phyloP scores from a whole-genome alignment of 2,888 invertebrate genomes.

The Colostygia pectinataria region DNA sequence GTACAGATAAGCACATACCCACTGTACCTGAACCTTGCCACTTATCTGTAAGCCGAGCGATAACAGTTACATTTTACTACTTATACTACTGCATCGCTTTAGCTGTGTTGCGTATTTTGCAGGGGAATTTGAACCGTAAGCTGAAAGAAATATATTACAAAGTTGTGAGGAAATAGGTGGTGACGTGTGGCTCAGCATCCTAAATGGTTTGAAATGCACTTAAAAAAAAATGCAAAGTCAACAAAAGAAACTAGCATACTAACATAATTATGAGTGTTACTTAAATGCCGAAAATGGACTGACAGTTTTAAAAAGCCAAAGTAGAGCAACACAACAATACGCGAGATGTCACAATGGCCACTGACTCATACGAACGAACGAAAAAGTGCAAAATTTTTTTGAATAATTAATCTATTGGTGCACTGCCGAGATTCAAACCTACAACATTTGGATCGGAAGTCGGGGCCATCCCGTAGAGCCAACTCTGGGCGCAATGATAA shows the following conservation, averaged over 20 bases:
- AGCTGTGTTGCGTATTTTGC: slow-evolving; percentile 1
- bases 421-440: too few species aligned
- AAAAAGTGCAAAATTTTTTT: too few species aligned
- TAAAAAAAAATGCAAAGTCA: slow-evolving; percentile 1
- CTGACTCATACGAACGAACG: too few species aligned
- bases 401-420: too few species aligned
- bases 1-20: slow-evolving; percentile 22
- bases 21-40: slow-evolving; percentile 23
- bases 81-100: slow-evolving; percentile 23
- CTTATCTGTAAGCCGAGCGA: slow-evolving; percentile 37
- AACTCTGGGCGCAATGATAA: too few species aligned
- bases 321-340: too few species aligned
- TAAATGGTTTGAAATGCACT: slow-evolving; percentile 12
- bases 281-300: too few species aligned
- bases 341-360: too few species aligned
- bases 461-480: too few species aligned
- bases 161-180: neutral
- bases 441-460: too few species aligned
- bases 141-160: neutral
- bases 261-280: too few species aligned
- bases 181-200: slow-evolving; percentile 3
- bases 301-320: too few species aligned
- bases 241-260: slow-evolving; percentile 6
- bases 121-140: neutral
- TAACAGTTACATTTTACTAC: slow-evolving; percentile 39